Percentiles rank a stretch among this genome's conserved stretches.
These are phyloP conservation scores for Biston stratarius DNA, from an alignment of 2,888 invertebrate genomes.

Conservation along the genomic window DNA sequence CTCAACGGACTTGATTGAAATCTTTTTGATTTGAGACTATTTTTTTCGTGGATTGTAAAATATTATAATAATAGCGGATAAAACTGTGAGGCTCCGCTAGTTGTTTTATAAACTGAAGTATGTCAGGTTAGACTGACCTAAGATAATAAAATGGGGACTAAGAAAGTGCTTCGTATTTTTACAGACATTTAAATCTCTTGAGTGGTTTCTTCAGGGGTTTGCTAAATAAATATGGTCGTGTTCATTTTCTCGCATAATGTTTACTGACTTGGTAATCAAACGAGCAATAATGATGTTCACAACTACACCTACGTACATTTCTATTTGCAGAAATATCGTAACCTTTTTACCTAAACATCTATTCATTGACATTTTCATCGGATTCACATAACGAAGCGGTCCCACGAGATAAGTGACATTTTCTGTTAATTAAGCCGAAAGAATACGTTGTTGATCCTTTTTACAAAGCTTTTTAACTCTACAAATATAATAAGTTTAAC, in stretches of 20 bases:
- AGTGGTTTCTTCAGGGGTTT: conserved; percentile 14
- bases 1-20: too few species aligned
- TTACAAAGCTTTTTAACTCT: neutral
- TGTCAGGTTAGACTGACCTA: conserved; percentile 27
- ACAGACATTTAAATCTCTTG: conserved; percentile 15
- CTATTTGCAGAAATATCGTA: conserved; percentile 39
- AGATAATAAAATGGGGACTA: conserved; percentile 21
- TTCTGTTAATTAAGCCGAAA: conserved; percentile 3
- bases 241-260: conserved; percentile 14
- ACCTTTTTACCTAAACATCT: conserved; percentile 39
- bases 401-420: conserved; percentile 33
- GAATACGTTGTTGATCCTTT: neutral
- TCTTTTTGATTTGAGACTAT: too few species aligned
- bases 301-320: conserved; percentile 22
- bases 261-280: conserved; percentile 5
- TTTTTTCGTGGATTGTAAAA: too few species aligned
- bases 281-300: conserved; percentile 21
- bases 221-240: conserved; percentile 9
- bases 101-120: conserved; percentile 1
- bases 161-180: conserved; percentile 14
- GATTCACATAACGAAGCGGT: conserved; percentile 24
- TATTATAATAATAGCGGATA: too few species aligned
- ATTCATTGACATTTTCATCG: conserved; percentile 42
- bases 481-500: neutral
- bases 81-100: too few species aligned